Conservation (phyloP, 2,113 vertebrate genomes). For the Lycocorax pyrrhopterus region DNA sequence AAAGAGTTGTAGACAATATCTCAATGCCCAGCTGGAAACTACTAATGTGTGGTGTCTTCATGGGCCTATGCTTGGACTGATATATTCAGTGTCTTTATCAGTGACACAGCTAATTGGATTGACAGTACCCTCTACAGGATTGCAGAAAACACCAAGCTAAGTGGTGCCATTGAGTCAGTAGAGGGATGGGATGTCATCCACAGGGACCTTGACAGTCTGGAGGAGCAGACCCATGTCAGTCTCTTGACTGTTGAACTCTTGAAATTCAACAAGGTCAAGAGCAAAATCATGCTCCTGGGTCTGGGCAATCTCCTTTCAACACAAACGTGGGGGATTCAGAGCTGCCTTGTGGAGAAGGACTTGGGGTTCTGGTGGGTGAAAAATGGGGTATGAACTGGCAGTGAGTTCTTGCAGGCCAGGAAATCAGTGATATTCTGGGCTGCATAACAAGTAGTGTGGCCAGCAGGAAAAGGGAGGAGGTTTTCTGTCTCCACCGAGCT, state of each 20-base stretch:
- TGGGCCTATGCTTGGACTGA: background rate
- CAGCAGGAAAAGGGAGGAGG: background rate
- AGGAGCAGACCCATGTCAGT: background rate
- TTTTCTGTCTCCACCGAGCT: background rate
- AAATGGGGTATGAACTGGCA: background rate
- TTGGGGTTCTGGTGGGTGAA: background rate
- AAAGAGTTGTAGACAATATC: background rate
- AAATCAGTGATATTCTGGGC: background rate
- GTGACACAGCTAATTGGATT: too few relatives aligned
- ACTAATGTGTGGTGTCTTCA: background rate
- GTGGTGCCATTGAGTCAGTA: too few relatives aligned
- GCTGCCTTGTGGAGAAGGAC: background rate
- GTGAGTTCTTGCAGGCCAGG: background rate
- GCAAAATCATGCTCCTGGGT: background rate
- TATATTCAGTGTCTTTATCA: background rate
- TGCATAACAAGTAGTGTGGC: background rate
- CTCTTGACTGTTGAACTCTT: too few relatives aligned
- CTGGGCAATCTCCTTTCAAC: background rate
- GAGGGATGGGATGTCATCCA: background rate
- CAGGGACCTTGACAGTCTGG: background rate
- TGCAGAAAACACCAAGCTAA: background rate
- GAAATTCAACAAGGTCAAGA: background rate
- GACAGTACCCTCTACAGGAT: background rate
- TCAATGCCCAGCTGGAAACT: background rate
- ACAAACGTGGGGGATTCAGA: background rate